These are phyloP conservation scores for Rhagium mordax DNA, from an alignment of 2,888 invertebrate genomes.

Conservation along the genomic window DNA sequence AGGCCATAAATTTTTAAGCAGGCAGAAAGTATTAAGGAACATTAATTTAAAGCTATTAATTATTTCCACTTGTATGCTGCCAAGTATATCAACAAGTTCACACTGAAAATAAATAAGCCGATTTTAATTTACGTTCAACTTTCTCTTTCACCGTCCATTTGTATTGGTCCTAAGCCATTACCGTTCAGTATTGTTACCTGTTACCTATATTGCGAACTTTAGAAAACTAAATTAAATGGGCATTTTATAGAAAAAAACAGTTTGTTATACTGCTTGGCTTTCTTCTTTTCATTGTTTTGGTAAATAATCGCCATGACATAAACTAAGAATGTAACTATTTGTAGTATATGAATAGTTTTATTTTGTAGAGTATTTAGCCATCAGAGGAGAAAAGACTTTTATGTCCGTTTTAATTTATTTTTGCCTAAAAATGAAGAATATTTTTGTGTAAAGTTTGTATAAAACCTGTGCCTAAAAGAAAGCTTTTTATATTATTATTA, in stretches of 20 bases:
- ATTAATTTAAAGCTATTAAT: too few species aligned
- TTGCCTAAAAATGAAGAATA: constrained; percentile 49
- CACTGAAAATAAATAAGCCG: too few species aligned
- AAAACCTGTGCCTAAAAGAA: constrained; percentile 58
- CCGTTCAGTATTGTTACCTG: too few species aligned
- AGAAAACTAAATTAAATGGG: constrained; percentile 7
- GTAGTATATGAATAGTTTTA: constrained; percentile 46
- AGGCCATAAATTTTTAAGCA: too few species aligned
- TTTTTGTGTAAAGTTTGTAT: constrained; percentile 56
- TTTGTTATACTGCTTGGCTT: neutral
- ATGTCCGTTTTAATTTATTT: constrained; percentile 44
- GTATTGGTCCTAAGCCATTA: too few species aligned
- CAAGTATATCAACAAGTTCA: too few species aligned
- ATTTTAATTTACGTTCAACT: too few species aligned
- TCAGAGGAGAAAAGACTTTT: constrained; percentile 58
- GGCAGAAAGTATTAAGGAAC: too few species aligned
- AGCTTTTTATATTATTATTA: constrained; percentile 56
- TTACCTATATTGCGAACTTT: too few species aligned
- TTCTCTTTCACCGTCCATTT: too few species aligned
- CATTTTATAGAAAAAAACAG: neutral
- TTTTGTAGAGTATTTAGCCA: constrained; percentile 53
- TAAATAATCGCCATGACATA: constrained; percentile 21
- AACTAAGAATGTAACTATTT: constrained; percentile 30
- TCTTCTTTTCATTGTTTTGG: constrained; percentile 6
- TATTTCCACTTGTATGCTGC: too few species aligned